A percentile compares a stretch with the other conserved stretches of the same genome.
phyloP scores from a whole-genome alignment of 2,888 invertebrate species.

The Pseudococcus viburni region DNA sequence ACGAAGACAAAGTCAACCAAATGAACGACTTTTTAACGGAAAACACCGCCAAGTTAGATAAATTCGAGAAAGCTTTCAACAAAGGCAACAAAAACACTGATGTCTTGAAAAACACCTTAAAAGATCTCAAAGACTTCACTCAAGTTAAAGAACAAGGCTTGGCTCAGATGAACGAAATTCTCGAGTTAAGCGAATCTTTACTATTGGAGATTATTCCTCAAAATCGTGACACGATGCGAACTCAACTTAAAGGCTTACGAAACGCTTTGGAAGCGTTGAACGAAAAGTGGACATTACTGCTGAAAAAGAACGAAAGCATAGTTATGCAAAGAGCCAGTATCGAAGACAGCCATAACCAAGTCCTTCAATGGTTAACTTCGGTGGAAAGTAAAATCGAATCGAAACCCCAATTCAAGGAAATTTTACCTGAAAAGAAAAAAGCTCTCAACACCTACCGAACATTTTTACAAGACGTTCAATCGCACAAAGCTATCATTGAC shows the following conservation, averaged over 20 bases:
- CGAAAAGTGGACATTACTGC: conserved; percentile 86
- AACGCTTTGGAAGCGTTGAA: conserved; percentile 87
- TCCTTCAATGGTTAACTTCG: conserved; percentile 88
- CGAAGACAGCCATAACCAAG: conserved; percentile 91
- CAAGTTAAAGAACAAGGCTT: conserved; percentile 86
- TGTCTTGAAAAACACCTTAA: conserved; percentile 79
- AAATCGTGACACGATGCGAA: conserved; percentile 87
- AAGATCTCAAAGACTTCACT: conserved; percentile 82
- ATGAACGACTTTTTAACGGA: conserved; percentile 82
- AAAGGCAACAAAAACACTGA: conserved; percentile 80
- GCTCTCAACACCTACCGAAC: conserved; percentile 86
- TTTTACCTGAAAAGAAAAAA: conserved; percentile 89
- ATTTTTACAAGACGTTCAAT: conserved; percentile 86
- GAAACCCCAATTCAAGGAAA: conserved; percentile 76
- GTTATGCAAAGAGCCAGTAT: conserved; percentile 93
- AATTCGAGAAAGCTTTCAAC: conserved; percentile 81
- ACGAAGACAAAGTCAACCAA: conserved; percentile 17
- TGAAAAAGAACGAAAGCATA: conserved; percentile 90
- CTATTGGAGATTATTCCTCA: conserved; percentile 90
- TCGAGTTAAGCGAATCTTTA: conserved; percentile 89
- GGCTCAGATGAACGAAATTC: conserved; percentile 81
- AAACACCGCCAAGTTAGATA: conserved; percentile 82
- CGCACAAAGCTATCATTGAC: conserved; percentile 87
- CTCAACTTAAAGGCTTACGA: conserved; percentile 84
- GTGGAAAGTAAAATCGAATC: conserved; percentile 80